Evolutionary conservation across 2,888 invertebrate species (phyloP), one percentile per base, ranked within the genome.

Genomic region (Tetragnatha montana): DNA sequence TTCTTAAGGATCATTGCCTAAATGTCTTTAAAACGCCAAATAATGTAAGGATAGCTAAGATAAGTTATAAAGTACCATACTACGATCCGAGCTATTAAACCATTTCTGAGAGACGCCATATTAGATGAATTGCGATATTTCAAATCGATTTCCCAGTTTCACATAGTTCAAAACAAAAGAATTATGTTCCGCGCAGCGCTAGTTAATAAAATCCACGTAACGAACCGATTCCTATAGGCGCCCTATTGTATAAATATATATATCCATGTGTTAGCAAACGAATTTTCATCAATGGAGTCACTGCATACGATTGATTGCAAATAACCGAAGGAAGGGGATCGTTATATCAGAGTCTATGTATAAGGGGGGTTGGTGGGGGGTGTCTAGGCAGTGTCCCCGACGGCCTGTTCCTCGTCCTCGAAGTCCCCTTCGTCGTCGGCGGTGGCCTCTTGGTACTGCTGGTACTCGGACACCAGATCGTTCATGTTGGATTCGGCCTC

Each of bases 401-500:
- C 91, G 4, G 78, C 69, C 22, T 83, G 83, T 68, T 92, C 93
- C 79, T 92, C 92, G 50, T 92, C 92, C 22, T 93, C 93, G 80
- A 92, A 93, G 81, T 95, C 95, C 79, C 94, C 95, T 85, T 94
- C 94, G 92, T 97, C 97, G 92, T 97, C 97, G 76, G 96, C 96
- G 17, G 97, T 96, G 91, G 97, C 97, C 93, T 97, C 97, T 94
- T 98, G 98, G 94, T 98, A 98, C 94, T 98, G 97, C 94, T 98
- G 97, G 94, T 98, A 98, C 94, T 98, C 98, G 2, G 97, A 97
- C 68, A 97, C 96, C 94, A 97, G 94, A 93, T 97, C 97, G 93
- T 96, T 92, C 92, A 98, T 97, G 95, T 98, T 98, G 93, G 97
- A 97, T 94, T 98, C 98, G 0, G 98, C 98, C 93, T 98, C 98